Percentiles rank a stretch among this genome's conserved stretches.
Evolutionary conservation across 2,113 vertebrate genomes (phyloP).

Genomic region (Opisthocomus hoazin): DNA sequence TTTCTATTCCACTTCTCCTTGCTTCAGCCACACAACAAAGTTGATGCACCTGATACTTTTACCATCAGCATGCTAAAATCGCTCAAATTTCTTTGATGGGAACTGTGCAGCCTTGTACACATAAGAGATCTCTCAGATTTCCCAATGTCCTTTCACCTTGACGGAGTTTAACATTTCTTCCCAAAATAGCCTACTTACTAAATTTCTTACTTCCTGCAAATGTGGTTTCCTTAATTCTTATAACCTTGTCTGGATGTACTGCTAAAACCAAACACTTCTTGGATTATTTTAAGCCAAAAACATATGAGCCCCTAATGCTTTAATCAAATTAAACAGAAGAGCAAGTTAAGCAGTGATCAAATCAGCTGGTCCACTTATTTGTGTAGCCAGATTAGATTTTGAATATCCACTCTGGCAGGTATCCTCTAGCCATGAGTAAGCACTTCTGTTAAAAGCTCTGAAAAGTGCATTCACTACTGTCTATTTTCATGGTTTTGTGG

Average conservation of each 20-base stretch:
- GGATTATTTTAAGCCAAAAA: slow-evolving; percentile 45
- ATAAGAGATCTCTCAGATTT: slow-evolving; percentile 26
- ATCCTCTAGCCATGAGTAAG: not conserved
- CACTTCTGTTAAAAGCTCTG: not conserved
- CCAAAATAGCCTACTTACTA: not conserved
- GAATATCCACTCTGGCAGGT: not conserved
- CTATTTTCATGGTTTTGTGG: not conserved
- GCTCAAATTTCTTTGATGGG: slow-evolving; percentile 16
- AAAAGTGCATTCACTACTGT: not conserved
- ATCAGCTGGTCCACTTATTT: not conserved
- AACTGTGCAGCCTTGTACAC: not conserved
- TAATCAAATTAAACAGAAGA: slow-evolving; percentile 18
- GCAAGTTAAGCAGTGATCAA: slow-evolving; percentile 5
- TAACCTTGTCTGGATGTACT: slow-evolving; percentile 5
- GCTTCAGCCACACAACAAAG: not conserved
- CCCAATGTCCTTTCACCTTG: not conserved
- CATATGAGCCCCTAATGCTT: not conserved
- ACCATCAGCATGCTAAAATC: not conserved
- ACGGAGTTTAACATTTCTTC: not conserved
- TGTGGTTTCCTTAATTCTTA: slow-evolving; percentile 24
- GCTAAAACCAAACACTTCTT: slow-evolving; percentile 6
- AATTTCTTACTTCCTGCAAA: not conserved
- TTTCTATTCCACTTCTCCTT: not conserved
- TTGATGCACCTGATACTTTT: not conserved
- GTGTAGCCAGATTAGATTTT: not conserved